Conservation (phyloP, 2,888 invertebrate species). For the Clostera curtula region DNA sequence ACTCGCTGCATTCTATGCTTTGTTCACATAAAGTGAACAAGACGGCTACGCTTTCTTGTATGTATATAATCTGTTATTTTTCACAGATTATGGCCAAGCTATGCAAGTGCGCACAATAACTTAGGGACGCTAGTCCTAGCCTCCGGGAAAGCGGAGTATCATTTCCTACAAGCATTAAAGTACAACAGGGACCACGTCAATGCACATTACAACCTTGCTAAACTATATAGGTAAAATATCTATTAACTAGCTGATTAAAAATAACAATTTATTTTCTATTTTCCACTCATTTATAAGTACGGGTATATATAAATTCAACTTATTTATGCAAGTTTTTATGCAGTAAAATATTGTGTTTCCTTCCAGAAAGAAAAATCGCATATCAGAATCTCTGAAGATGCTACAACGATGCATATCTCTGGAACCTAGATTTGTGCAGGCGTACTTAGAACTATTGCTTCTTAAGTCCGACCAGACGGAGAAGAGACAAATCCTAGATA, state of each 20-base stretch:
- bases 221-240: constrained; percentile 79
- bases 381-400: constrained; percentile 79
- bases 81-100: constrained; percentile 85
- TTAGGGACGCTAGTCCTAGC: constrained; percentile 85
- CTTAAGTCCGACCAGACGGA: constrained; percentile 67
- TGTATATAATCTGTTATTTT: not conserved
- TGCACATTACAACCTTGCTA: constrained; percentile 89
- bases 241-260: constrained; percentile 1
- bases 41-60: too few species aligned
- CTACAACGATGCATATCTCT: constrained; percentile 79
- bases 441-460: constrained; percentile 79
- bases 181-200: constrained; percentile 86
- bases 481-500: constrained; percentile 74
- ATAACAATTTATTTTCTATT: constrained; percentile 1
- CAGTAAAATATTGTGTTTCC: too few species aligned
- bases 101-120: constrained; percentile 92
- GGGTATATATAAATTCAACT: too few species aligned
- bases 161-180: constrained; percentile 83
- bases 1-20: too few species aligned
- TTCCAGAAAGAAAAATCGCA: constrained; percentile 79
- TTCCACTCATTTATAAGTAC: too few species aligned
- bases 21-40: too few species aligned
- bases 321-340: too few species aligned
- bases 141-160: constrained; percentile 80
- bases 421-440: constrained; percentile 81